Evolutionary conservation across 2,888 invertebrate genomes (phyloP).

Genomic region (Dynastes tityus): DNA sequence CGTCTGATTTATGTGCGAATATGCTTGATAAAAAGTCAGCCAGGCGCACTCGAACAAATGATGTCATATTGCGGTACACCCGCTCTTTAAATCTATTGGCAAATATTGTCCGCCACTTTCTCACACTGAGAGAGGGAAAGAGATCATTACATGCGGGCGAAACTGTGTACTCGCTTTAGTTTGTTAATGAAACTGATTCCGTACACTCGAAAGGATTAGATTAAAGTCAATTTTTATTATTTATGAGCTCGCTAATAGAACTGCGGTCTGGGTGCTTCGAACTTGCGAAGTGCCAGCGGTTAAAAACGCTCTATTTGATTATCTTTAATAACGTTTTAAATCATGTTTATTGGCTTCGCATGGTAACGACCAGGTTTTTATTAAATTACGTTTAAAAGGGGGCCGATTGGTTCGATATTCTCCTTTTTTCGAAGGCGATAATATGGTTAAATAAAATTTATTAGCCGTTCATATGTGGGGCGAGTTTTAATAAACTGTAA

Average conservation of each 20-base stretch:
- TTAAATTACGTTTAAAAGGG: too few species aligned
- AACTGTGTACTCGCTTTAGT: neutral
- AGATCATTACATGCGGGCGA: slow-evolving; percentile 46
- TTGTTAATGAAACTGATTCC: slow-evolving; percentile 27
- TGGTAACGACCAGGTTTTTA: slow-evolving; percentile 26
- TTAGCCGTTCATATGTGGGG: too few species aligned
- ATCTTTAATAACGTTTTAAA: slow-evolving; percentile 34
- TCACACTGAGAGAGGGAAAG: slow-evolving; percentile 29
- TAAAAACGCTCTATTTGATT: slow-evolving; percentile 42
- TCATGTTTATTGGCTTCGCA: slow-evolving; percentile 42
- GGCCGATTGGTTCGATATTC: too few species aligned
- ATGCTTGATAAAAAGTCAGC: slow-evolving; percentile 63
- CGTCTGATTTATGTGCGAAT: slow-evolving; percentile 66
- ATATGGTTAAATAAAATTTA: too few species aligned
- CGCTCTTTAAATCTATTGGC: neutral
- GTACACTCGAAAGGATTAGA: slow-evolving; percentile 43
- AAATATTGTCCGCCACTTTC: slow-evolving; percentile 35
- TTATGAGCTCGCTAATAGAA: slow-evolving; percentile 38
- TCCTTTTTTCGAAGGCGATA: too few species aligned
- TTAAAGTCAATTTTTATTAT: slow-evolving; percentile 51
- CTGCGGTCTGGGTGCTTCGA: neutral
- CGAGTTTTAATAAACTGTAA: too few species aligned
- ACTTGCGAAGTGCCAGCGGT: slow-evolving; percentile 8
- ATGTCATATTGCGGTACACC: slow-evolving; percentile 49
- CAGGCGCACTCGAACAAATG: slow-evolving; percentile 59